Conservation (phyloP, 2,888 invertebrate species). For the Pammene aurita region DNA sequence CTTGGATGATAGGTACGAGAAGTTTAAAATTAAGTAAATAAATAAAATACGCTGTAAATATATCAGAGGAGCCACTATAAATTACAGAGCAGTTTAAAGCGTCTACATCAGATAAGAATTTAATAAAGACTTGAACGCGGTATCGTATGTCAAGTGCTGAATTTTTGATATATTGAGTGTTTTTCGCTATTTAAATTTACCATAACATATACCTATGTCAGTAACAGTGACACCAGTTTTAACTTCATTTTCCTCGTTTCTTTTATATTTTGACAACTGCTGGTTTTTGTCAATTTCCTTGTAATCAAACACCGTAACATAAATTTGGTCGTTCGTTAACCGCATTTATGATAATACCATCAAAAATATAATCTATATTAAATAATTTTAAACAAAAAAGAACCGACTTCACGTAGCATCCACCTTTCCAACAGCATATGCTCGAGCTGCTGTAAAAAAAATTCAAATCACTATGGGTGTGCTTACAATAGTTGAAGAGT, state of each 20-base stretch:
- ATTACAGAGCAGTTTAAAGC: slow-evolving; percentile 25
- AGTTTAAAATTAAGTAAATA: slow-evolving; percentile 15
- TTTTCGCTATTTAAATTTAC: slow-evolving; percentile 20
- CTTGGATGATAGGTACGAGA: too few species aligned
- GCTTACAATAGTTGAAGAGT: too few species aligned
- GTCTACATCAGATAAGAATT: slow-evolving; percentile 45
- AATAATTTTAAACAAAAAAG: too few species aligned
- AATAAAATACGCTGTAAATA: too few species aligned
- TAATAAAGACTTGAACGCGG: slow-evolving; percentile 38
- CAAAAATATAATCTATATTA: too few species aligned
- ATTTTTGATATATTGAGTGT: slow-evolving; percentile 26
- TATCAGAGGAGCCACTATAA: slow-evolving; percentile 28
- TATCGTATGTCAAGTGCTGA: slow-evolving; percentile 39
- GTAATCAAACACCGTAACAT: too few species aligned
- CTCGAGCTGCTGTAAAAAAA: too few species aligned
- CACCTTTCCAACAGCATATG: too few species aligned
- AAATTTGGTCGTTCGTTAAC: too few species aligned
- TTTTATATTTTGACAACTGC: not conserved
- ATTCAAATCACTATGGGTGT: too few species aligned
- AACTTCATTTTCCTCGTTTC: not conserved
- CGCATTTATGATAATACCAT: too few species aligned
- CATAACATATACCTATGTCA: not conserved
- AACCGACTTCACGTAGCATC: too few species aligned
- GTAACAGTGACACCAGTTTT: not conserved
- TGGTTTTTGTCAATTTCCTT: not conserved